Evolutionary conservation across 2,113 vertebrate species (phyloP).

Genomic region (Neogale vison): DNA sequence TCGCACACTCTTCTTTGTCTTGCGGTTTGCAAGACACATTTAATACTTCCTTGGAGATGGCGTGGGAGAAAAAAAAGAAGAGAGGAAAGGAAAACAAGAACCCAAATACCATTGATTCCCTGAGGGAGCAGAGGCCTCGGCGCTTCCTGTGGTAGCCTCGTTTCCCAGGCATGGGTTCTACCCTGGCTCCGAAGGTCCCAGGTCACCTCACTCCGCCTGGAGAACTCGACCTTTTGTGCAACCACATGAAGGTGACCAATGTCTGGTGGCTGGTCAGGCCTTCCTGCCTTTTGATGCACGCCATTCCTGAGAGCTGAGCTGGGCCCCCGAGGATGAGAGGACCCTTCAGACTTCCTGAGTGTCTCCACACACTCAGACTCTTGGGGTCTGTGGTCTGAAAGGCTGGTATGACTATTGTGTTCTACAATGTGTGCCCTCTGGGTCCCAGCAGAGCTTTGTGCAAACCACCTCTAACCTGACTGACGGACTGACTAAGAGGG

Average conservation of each 20-base stretch:
- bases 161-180: neutral
- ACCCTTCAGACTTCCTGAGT: constrained; percentile 68
- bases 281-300: constrained; percentile 73
- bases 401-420: constrained; percentile 39
- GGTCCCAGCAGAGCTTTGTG: constrained; percentile 9
- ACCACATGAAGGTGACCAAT: constrained; percentile 69
- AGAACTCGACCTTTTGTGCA: constrained; percentile 17
- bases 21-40: neutral
- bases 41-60: constrained; percentile 22
- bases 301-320: constrained; percentile 61
- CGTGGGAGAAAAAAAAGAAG: neutral
- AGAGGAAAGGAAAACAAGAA: neutral
- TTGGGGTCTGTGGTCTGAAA: constrained; percentile 71
- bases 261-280: constrained; percentile 70
- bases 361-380: constrained; percentile 62
- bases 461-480: neutral
- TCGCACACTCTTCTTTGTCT: neutral
- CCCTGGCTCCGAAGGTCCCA: neutral
- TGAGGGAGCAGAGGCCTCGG: neutral
- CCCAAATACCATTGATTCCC: neutral
- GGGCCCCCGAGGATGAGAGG: constrained; percentile 55
- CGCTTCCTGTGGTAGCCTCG: neutral
- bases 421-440: constrained; percentile 26
- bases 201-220: constrained; percentile 8
- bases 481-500: neutral